A percentile compares a stretch with the other conserved stretches of the same genome.
phyloP scores from a whole-genome alignment of 1,140 invertebrate genomes.

The Bombus sibiricus region DNA sequence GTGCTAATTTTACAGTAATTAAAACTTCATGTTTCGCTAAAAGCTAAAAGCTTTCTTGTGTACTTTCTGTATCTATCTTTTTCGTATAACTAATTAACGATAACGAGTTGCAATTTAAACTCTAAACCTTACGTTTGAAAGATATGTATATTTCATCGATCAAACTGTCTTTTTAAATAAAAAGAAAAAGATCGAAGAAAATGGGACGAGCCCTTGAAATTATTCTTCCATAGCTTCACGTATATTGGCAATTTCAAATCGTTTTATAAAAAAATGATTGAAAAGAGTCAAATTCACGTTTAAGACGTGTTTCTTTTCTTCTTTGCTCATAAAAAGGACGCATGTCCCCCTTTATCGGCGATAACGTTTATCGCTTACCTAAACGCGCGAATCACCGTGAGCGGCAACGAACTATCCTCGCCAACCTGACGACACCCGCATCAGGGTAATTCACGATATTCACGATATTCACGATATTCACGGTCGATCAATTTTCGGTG shows the following conservation, averaged over 20 bases:
- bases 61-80: too few relatives aligned
- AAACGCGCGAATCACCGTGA: background rate
- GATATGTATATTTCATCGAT: background rate
- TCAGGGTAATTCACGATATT: slow-evolving; percentile 39
- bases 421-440: slow-evolving; percentile 7
- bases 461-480: slow-evolving; percentile 56
- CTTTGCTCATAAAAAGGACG: too few relatives aligned
- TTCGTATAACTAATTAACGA: too few relatives aligned
- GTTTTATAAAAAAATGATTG: background rate
- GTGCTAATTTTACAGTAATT: too few relatives aligned
- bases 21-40: too few relatives aligned
- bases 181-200: background rate
- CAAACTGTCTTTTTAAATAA: background rate
- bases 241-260: background rate
- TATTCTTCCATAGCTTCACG: background rate
- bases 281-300: background rate
- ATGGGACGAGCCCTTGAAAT: background rate
- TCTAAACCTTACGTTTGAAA: too few relatives aligned
- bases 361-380: background rate
- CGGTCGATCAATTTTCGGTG: slow-evolving; percentile 33
- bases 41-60: too few relatives aligned
- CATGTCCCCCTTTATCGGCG: background rate
- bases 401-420: background rate
- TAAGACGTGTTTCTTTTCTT: background rate
- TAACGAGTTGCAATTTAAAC: too few relatives aligned